phyloP scores from a whole-genome alignment of 1,140 invertebrate species.

The Macrobrachium rosenbergii region DNA sequence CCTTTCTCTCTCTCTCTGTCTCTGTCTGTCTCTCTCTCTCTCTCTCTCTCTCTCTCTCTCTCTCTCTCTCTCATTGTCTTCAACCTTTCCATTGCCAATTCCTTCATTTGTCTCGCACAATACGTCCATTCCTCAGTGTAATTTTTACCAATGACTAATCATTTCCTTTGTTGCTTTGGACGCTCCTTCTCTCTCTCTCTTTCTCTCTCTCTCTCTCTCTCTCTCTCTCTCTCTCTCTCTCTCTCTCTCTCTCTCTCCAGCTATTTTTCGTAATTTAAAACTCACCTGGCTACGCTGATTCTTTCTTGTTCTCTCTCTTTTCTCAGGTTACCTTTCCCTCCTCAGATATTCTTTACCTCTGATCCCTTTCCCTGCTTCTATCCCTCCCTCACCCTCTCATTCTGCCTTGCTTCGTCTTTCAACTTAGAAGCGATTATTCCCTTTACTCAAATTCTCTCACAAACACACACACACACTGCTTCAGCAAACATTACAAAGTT shows the following conservation, averaged over 20 bases:
- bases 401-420: background rate
- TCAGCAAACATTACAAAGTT: too few relatives aligned
- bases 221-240: background rate
- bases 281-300: background rate
- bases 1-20: slow-evolving; percentile 8
- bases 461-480: too few relatives aligned
- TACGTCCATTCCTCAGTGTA: background rate
- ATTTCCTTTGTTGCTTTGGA: background rate
- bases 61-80: background rate
- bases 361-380: background rate
- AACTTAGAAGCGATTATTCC: background rate
- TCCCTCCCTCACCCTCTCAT: background rate
- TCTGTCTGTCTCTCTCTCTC: background rate
- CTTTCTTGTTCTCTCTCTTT: background rate
- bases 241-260: background rate
- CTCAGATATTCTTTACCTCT: background rate
- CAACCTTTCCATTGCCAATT: background rate
- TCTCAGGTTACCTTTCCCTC: background rate
- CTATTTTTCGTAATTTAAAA: background rate
- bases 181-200: background rate
- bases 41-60: background rate
- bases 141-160: background rate
- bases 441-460: too few relatives aligned
- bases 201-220: slow-evolving; percentile 1
- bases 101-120: background rate